Percentiles rank a stretch among this genome's conserved stretches.
phyloP scores from a whole-genome alignment of 2,888 invertebrate genomes.

The Meandrusa payeni region DNA sequence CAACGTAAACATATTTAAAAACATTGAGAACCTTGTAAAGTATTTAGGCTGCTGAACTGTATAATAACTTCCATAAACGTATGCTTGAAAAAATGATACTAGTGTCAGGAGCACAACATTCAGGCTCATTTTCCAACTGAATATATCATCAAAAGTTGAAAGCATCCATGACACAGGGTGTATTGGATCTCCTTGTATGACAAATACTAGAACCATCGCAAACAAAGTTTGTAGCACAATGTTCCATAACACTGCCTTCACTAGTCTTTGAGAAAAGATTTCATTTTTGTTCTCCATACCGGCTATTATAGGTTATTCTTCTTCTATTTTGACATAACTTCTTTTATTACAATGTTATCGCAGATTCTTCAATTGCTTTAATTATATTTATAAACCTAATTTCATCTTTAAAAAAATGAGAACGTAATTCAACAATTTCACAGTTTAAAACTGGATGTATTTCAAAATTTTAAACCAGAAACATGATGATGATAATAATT shows the following conservation, averaged over 20 bases:
- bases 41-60: slow-evolving; percentile 81
- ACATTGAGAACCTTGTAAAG: slow-evolving; percentile 84
- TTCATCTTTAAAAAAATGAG: too few relatives aligned
- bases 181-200: slow-evolving; percentile 82
- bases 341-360: too few relatives aligned
- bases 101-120: slow-evolving; percentile 83
- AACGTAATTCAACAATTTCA: too few relatives aligned
- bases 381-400: too few relatives aligned
- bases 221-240: slow-evolving; percentile 78
- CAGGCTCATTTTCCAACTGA: slow-evolving; percentile 83
- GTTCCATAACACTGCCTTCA: slow-evolving; percentile 81
- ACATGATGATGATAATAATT: too few relatives aligned
- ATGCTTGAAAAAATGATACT: slow-evolving; percentile 86
- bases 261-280: slow-evolving; percentile 81
- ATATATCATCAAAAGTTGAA: slow-evolving; percentile 79
- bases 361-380: too few relatives aligned
- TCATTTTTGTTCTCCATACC: slow-evolving; percentile 71
- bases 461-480: too few relatives aligned
- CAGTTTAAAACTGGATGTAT: too few relatives aligned
- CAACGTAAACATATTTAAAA: slow-evolving; percentile 82
- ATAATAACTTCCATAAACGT: slow-evolving; percentile 86
- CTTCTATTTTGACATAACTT: slow-evolving; percentile 8
- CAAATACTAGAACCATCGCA: slow-evolving; percentile 69
- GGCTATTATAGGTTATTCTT: slow-evolving; percentile 34
- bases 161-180: slow-evolving; percentile 85